A percentile compares a stretch with the other conserved stretches of the same genome.
These are phyloP conservation scores for Drosophila azteca DNA, from an alignment of 1,140 invertebrate species.

Conservation along the genomic window DNA sequence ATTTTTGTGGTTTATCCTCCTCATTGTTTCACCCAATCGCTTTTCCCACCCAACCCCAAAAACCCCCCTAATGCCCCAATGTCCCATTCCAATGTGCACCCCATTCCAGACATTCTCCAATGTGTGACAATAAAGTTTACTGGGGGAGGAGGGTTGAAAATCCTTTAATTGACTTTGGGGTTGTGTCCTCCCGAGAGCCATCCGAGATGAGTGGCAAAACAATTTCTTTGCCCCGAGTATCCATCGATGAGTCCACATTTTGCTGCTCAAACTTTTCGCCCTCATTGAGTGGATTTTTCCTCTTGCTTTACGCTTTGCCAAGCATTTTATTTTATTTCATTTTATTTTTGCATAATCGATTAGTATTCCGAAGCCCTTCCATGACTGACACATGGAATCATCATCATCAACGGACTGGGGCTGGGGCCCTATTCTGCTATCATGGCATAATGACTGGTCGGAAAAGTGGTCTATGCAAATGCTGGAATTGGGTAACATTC, in stretches of 20 bases:
- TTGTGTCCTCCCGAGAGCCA: constrained; percentile 25
- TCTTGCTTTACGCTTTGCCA: constrained; percentile 30
- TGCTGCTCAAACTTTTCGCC: constrained; percentile 38
- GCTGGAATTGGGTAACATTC: constrained; percentile 45
- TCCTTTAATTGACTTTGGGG: constrained; percentile 78
- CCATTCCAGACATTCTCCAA: constrained; percentile 34
- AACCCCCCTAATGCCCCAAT: neutral
- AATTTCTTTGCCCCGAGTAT: constrained; percentile 34
- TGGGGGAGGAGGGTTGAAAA: constrained; percentile 34
- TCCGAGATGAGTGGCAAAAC: constrained; percentile 43
- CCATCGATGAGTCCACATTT: constrained; percentile 51
- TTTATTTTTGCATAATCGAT: constrained; percentile 71
- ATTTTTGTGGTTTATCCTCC: constrained; percentile 54
- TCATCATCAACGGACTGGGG: constrained; percentile 37
- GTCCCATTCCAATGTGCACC: neutral
- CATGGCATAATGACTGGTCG: constrained; percentile 39
- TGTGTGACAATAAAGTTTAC: constrained; percentile 70
- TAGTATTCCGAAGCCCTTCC: constrained; percentile 39
- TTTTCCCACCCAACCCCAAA: constrained; percentile 8
- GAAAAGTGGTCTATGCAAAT: constrained; percentile 42
- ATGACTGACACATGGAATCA: constrained; percentile 65
- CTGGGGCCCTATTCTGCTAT: constrained; percentile 10
- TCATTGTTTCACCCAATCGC: constrained; percentile 41
- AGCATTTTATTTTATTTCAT: constrained; percentile 61
- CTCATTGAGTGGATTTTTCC: constrained; percentile 10